Evolutionary conservation across 30 jellyfish, hydroid and myxozoan species (phyloP).

Genomic region (Aurelia sp.): DNA sequence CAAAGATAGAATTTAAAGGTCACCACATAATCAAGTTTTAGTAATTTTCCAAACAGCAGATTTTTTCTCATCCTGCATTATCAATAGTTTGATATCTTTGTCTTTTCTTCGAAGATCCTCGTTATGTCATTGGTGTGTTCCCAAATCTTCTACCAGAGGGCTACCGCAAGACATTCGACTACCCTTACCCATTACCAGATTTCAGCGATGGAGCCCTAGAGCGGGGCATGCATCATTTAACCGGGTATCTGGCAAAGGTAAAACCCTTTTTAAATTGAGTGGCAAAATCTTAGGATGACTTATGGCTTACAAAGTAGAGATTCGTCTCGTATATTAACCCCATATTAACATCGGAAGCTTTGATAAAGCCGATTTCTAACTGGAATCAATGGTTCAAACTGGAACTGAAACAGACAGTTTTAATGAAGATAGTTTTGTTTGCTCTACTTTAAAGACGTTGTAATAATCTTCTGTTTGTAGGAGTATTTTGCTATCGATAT

Average conservation of each 20-base stretch:
- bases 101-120: slow-evolving; percentile 59
- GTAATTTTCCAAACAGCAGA: too few relatives aligned
- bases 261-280: too few relatives aligned
- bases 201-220: slow-evolving; percentile 83
- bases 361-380: too few relatives aligned
- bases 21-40: too few relatives aligned
- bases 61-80: background rate
- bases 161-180: slow-evolving; percentile 72
- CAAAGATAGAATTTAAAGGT: too few relatives aligned
- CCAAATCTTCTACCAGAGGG: slow-evolving; percentile 91
- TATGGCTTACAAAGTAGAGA: too few relatives aligned
- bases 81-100: background rate
- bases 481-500: background rate
- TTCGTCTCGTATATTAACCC: too few relatives aligned
- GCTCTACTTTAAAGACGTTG: background rate
- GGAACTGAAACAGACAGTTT: too few relatives aligned
- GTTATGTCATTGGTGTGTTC: slow-evolving; percentile 87
- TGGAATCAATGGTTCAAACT: too few relatives aligned
- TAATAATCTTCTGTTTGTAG: too few relatives aligned
- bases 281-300: too few relatives aligned
- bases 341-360: too few relatives aligned
- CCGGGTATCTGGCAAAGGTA: slow-evolving; percentile 80
- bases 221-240: slow-evolving; percentile 72
- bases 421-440: background rate
- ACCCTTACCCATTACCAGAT: slow-evolving; percentile 83